These are phyloP conservation scores for Fulmarus glacialis DNA, from an alignment of 2,113 vertebrate species.

Conservation along the genomic window DNA sequence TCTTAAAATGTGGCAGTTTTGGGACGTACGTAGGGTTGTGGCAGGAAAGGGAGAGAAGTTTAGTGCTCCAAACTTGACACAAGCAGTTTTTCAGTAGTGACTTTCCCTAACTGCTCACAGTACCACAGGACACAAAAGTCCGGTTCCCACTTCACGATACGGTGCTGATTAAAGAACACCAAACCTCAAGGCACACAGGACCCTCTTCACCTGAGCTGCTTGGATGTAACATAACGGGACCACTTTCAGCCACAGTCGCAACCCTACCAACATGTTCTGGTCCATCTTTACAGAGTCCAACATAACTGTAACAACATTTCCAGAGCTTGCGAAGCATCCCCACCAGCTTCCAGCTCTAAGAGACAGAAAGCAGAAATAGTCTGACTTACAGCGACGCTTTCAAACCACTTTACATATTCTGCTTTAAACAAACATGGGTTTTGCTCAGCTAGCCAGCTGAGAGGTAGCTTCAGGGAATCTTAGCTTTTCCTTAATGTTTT, in stretches of 20 bases:
- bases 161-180: not conserved
- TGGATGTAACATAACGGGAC: not conserved
- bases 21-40: rapidly evolving
- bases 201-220: not conserved
- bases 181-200: not conserved
- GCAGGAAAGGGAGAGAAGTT: not conserved
- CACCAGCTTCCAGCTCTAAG: not conserved
- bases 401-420: not conserved
- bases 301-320: not conserved
- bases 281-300: not conserved
- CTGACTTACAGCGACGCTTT: not conserved
- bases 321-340: not conserved
- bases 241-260: not conserved
- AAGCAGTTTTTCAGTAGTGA: not conserved
- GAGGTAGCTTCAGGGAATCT: not conserved
- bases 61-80: not conserved
- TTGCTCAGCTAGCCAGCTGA: not conserved
- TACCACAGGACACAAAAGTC: not conserved
- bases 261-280: not conserved
- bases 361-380: not conserved
- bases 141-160: rapidly evolving
- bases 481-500: not conserved
- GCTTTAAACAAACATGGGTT: not conserved
- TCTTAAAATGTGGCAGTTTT: not conserved
- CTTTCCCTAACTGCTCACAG: not conserved